A percentile compares a stretch with the other conserved stretches of the same genome.
Conservation (phyloP, 92 coral and sea anemone genomes). For the Scolanthus callimorphus region DNA sequence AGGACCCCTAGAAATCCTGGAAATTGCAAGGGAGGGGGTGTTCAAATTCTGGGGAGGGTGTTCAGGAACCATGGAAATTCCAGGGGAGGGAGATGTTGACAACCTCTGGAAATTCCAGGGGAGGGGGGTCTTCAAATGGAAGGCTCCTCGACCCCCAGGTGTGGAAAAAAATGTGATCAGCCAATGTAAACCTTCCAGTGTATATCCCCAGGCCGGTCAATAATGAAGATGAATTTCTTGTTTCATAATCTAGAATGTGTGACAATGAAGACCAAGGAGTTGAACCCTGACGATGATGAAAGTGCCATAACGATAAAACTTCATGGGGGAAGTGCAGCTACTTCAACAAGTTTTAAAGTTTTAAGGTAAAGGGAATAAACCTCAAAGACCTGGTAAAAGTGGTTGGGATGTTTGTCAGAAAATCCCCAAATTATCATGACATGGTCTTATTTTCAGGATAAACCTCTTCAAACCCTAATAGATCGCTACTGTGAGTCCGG, state of each 20-base stretch:
- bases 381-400: background rate
- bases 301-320: conserved; percentile 70
- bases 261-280: conserved; percentile 45
- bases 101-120: no score
- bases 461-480: conserved; percentile 62
- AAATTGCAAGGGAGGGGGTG: no score
- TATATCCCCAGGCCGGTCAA: no score
- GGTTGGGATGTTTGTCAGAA: background rate
- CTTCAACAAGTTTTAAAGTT: conserved; percentile 66
- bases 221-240: no score
- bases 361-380: conserved; percentile 47
- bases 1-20: no score
- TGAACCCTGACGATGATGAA: conserved; percentile 46
- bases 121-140: no score
- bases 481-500: conserved; percentile 65
- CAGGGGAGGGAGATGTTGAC: no score
- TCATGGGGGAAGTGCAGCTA: conserved; percentile 70
- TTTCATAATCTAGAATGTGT: conserved; percentile 71
- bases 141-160: no score
- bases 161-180: no score
- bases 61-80: no score
- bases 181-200: no score
- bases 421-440: background rate
- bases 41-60: no score
- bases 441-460: conserved; percentile 62